phyloP scores from a whole-genome alignment of 2,888 invertebrate species.

The Nebria brevicollis region DNA sequence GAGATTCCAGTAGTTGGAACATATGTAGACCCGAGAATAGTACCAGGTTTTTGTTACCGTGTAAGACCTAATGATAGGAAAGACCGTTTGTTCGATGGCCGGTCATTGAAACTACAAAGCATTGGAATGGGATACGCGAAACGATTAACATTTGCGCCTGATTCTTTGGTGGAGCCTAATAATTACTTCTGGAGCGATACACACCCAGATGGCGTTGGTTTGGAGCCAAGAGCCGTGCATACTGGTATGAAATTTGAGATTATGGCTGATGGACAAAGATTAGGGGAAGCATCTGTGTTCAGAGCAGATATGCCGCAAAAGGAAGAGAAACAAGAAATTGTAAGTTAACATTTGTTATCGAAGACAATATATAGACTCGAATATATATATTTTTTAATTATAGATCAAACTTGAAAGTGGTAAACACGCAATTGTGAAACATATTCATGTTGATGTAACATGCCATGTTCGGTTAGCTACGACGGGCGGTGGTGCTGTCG shows the following conservation, averaged over 20 bases:
- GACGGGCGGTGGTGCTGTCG: constrained; percentile 68
- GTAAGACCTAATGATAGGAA: constrained; percentile 75
- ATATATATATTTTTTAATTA: constrained; percentile 45
- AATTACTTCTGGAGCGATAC: constrained; percentile 84
- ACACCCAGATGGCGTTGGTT: constrained; percentile 76
- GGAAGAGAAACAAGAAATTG: constrained; percentile 72
- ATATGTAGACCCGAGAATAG: constrained; percentile 76
- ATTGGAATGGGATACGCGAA: constrained; percentile 83
- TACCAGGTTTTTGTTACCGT: constrained; percentile 78
- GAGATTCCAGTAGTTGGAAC: constrained; percentile 80
- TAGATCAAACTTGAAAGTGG: constrained; percentile 58
- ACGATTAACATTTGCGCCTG: constrained; percentile 76
- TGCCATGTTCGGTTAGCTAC: constrained; percentile 73
- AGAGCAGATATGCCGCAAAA: constrained; percentile 74
- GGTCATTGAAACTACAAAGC: constrained; percentile 70
- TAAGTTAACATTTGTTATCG: constrained; percentile 54
- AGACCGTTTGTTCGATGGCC: constrained; percentile 73
- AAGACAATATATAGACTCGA: not conserved
- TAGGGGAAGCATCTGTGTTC: constrained; percentile 76
- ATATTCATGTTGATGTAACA: constrained; percentile 74
- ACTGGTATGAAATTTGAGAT: constrained; percentile 74
- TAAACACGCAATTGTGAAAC: constrained; percentile 68
- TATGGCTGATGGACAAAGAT: constrained; percentile 69
- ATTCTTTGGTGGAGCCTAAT: constrained; percentile 68
- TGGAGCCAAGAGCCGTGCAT: constrained; percentile 74